Evolutionary conservation across 2,113 vertebrate genomes (phyloP).

Genomic region (Anarrhichthys ocellatus): DNA sequence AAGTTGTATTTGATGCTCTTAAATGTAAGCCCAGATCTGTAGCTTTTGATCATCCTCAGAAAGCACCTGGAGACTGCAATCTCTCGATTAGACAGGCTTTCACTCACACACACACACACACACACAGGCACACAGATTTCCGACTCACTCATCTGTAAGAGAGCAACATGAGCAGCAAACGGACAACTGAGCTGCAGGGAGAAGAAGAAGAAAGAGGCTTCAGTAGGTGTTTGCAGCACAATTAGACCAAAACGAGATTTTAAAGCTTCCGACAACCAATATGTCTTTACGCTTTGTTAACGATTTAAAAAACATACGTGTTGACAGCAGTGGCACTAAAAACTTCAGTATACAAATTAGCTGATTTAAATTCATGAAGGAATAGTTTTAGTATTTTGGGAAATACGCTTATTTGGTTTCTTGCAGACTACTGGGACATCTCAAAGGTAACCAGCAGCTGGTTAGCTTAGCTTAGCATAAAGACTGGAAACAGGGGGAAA

Average conservation of each 20-base stretch:
- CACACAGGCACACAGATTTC: conserved; percentile 24
- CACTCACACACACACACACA: conserved; percentile 19
- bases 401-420: not conserved
- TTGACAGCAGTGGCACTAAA: not conserved
- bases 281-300: not conserved
- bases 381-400: not conserved
- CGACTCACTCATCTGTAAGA: conserved; percentile 37
- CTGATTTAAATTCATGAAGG: not conserved
- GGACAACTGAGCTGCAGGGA: conserved; percentile 41
- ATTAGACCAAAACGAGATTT: conserved; percentile 2
- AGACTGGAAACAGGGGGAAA: conserved; percentile 3
- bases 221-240: not conserved
- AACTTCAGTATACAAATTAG: not conserved
- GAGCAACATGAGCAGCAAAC: conserved; percentile 42
- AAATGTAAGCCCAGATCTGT: conserved; percentile 26
- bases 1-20: too few species aligned
- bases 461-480: not conserved
- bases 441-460: not conserved
- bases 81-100: conserved; percentile 32
- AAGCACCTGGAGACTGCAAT: conserved; percentile 35
- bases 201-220: not conserved
- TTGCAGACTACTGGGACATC: not conserved
- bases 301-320: not conserved
- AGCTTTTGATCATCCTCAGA: conserved; percentile 58
- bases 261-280: not conserved